A percentile compares a stretch with the other conserved stretches of the same genome.
These are phyloP conservation scores for Caenorhabditis macrosperma DNA, from an alignment of 2,888 invertebrate species.

Conservation along the genomic window DNA sequence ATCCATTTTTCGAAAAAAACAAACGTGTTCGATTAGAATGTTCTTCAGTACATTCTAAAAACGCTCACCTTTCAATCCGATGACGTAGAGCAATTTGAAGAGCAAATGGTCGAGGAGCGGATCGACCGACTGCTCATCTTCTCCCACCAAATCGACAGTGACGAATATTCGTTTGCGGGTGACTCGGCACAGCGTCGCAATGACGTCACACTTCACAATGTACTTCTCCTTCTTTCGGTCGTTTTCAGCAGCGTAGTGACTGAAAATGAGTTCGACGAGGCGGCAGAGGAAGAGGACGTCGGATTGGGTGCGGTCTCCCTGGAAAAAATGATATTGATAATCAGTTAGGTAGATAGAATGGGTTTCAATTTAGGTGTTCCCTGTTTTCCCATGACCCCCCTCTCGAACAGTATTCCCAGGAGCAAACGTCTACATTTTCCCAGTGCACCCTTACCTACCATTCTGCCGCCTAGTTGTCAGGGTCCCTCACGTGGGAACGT, in stretches of 20 bases:
- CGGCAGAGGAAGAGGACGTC: conserved; percentile 64
- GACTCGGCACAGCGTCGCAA: conserved; percentile 25
- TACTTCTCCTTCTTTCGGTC: conserved; percentile 43
- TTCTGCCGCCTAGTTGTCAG: too few species aligned
- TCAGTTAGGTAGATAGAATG: too few species aligned
- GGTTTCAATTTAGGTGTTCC: too few species aligned
- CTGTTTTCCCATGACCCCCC: too few species aligned
- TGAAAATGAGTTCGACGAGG: conserved; percentile 63
- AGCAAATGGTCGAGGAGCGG: conserved; percentile 36
- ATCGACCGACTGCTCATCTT: conserved; percentile 26
- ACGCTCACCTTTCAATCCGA: conserved; percentile 44
- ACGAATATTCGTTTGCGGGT: conserved; percentile 38
- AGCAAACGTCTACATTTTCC: too few species aligned
- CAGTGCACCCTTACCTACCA: too few species aligned
- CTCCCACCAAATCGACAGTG: conserved; percentile 14
- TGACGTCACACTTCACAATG: conserved; percentile 42
- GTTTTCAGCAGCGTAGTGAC: conserved; percentile 31
- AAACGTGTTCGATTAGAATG: too few species aligned
- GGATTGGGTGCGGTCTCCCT: conserved; percentile 48
- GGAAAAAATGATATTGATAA: conserved; percentile 3
- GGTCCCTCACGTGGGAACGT: too few species aligned
- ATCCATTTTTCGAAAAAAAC: too few species aligned
- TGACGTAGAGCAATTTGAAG: conserved; percentile 25
- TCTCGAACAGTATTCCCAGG: too few species aligned
- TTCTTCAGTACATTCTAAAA: too few species aligned